Percentiles rank a stretch among this genome's conserved stretches.
These are phyloP conservation scores for Clinocottus analis DNA, from an alignment of 2,113 vertebrate species.

Conservation along the genomic window DNA sequence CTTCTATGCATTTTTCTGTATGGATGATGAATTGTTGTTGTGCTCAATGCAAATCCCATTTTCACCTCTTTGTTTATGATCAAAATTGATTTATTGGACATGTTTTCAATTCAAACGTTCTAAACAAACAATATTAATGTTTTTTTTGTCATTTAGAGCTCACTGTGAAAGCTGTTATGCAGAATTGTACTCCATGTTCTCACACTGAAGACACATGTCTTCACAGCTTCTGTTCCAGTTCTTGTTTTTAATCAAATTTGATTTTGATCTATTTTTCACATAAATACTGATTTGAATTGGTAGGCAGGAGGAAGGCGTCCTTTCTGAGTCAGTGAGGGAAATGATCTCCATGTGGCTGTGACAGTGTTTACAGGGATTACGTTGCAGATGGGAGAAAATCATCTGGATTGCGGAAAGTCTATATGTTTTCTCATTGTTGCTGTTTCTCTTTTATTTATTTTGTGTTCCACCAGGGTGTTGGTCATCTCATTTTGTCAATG, in stretches of 20 bases:
- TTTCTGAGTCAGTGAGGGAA: background rate
- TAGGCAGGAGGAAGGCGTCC: background rate
- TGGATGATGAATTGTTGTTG: background rate
- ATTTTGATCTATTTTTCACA: too few relatives aligned
- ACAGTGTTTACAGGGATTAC: background rate
- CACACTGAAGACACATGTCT: background rate
- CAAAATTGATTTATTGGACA: background rate
- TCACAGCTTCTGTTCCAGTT: constrained; percentile 6
- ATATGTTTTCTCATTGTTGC: background rate
- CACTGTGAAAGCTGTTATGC: background rate
- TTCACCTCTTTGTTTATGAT: background rate
- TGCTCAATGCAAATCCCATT: background rate
- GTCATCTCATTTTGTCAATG: background rate
- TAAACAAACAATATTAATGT: background rate
- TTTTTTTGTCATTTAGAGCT: background rate
- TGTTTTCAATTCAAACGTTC: background rate
- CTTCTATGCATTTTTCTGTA: background rate
- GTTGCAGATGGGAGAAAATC: background rate
- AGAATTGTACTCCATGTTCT: background rate
- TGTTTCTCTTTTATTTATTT: background rate
- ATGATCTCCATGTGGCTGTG: background rate
- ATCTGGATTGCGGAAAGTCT: background rate
- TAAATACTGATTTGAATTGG: background rate
- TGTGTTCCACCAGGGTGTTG: background rate
- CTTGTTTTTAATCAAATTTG: background rate